Evolutionary conservation across 2,113 vertebrate species (phyloP).

Genomic region (Onychostoma macrolepis): DNA sequence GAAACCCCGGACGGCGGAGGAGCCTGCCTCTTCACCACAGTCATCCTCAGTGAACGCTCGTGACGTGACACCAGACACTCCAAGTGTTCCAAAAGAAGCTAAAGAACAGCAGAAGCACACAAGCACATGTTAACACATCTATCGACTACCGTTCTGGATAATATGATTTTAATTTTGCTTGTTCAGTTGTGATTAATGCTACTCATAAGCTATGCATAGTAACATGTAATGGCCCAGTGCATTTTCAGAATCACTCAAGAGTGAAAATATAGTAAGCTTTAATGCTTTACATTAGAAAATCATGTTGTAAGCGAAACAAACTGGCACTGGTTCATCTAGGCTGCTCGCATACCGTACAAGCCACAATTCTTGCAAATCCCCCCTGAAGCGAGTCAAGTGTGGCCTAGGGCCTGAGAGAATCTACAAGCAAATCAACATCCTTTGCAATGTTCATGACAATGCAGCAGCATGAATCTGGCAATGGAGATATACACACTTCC

Average conservation of each 20-base stretch:
- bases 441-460: background rate
- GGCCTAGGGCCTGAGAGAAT: background rate
- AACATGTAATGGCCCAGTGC: background rate
- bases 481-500: background rate
- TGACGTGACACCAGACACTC: slow-evolving; percentile 97
- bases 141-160: background rate
- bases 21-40: slow-evolving; percentile 95
- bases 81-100: slow-evolving; percentile 95
- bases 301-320: background rate
- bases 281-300: background rate
- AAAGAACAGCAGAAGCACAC: slow-evolving; percentile 63
- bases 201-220: background rate
- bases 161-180: background rate
- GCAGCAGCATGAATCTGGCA: background rate
- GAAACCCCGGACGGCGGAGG: slow-evolving; percentile 94
- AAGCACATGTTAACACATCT: background rate
- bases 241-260: background rate
- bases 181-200: background rate
- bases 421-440: background rate
- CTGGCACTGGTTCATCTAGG: background rate
- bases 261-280: background rate
- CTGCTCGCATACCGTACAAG: background rate
- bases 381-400: background rate
- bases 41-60: slow-evolving; percentile 94
- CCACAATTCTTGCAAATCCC: background rate